Evolutionary conservation across 2,113 vertebrate species (phyloP).

Genomic region (Apaloderma vittatum): DNA sequence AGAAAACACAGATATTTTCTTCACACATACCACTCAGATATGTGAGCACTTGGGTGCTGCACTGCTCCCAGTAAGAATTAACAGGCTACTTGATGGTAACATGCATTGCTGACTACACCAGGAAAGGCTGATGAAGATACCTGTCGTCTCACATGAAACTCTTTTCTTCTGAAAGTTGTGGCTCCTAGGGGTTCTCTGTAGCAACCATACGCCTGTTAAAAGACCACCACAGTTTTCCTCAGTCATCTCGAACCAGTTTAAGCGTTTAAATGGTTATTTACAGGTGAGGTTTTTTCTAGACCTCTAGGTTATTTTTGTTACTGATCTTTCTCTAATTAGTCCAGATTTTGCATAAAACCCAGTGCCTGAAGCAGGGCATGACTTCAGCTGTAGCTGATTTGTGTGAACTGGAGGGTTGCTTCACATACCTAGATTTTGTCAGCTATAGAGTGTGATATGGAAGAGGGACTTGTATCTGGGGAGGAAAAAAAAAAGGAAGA

Average conservation of each 20-base stretch:
- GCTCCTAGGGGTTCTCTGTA: not conserved
- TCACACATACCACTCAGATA: not conserved
- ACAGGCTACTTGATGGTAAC: rapidly evolving
- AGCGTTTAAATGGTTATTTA: not conserved
- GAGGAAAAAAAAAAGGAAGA: not conserved
- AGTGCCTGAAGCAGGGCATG: not conserved
- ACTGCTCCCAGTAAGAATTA: not conserved
- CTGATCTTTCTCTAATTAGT: not conserved
- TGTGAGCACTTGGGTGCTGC: not conserved
- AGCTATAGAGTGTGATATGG: not conserved
- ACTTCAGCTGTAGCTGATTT: not conserved
- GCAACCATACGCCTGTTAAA: not conserved
- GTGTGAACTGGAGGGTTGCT: not conserved
- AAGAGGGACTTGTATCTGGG: not conserved
- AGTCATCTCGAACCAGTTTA: not conserved
- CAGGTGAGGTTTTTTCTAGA: not conserved
- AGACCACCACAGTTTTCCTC: not conserved
- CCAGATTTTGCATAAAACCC: not conserved
- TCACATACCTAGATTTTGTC: not conserved
- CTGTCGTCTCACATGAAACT: not conserved
- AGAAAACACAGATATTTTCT: not conserved
- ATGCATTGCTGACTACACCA: not conserved
- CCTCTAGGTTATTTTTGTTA: not conserved
- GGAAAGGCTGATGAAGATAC: not conserved
- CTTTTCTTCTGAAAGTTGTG: not conserved